Percentiles rank a stretch among this genome's conserved stretches.
These are phyloP conservation scores for Drosophila antonietae DNA, from an alignment of 2,888 invertebrate species.

Conservation along the genomic window DNA sequence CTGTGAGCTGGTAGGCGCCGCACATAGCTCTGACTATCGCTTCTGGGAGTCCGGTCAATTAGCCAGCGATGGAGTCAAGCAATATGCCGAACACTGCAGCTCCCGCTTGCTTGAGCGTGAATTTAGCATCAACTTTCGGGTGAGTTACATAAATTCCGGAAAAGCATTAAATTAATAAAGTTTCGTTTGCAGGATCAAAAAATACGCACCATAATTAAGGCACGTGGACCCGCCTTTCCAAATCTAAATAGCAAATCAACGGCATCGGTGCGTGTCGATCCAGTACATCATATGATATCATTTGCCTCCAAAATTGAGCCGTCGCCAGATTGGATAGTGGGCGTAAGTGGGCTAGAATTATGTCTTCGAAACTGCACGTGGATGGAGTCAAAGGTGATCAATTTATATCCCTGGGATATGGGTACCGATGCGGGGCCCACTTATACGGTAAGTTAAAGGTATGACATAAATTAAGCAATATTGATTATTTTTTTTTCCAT, in stretches of 20 bases:
- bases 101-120: slow-evolving; percentile 96
- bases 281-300: slow-evolving; percentile 95
- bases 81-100: slow-evolving; percentile 97
- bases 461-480: background rate
- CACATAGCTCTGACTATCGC: slow-evolving; percentile 92
- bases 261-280: slow-evolving; percentile 95
- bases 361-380: slow-evolving; percentile 96
- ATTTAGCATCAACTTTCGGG: slow-evolving; percentile 90
- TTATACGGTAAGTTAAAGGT: slow-evolving; percentile 87
- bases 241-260: slow-evolving; percentile 93
- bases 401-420: slow-evolving; percentile 97
- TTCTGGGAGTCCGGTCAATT: slow-evolving; percentile 97
- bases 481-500: background rate
- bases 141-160: slow-evolving; percentile 16
- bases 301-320: slow-evolving; percentile 98
- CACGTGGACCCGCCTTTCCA: slow-evolving; percentile 95
- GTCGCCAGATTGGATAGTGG: slow-evolving; percentile 99
- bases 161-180: background rate
- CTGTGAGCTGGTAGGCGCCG: slow-evolving; percentile 97
- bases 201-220: slow-evolving; percentile 96
- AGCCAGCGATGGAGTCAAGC: slow-evolving; percentile 94
- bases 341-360: slow-evolving; percentile 94
- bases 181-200: slow-evolving; percentile 88
- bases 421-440: slow-evolving; percentile 96
- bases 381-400: slow-evolving; percentile 91